Base-by-base conservation (phyloP, 2,888 invertebrate genomes). In the Drosophila putrida region DNA sequence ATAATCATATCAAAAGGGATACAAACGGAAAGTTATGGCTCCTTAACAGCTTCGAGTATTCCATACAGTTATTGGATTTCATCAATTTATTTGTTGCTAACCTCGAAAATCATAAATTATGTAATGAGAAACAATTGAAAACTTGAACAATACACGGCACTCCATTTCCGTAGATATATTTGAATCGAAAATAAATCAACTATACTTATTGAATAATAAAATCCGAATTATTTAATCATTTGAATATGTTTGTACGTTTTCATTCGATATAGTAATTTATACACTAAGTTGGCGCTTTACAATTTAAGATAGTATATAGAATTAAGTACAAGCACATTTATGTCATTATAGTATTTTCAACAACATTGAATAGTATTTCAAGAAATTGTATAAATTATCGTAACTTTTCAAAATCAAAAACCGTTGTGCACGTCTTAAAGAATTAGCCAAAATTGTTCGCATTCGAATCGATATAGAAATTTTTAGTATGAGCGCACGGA, bases 381-480 rank as follows among this genome's bases (percentile, higher is more conserved):
- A 59, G 41, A 28, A 50, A 38, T 55, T 15, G 9, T 63, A 36
- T 36, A 73, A 70, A 64, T 70, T 75, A 47, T 4, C 13, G 39
- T 70, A 20, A 35, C 11, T 25, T n/a, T 38, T 66, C 33, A 6
- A 69, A 71, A 57, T 75, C 64, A 6, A 36, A 43, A 62, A 35
- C 10, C 10, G 9, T 35, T 35, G 4, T 10, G 9, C 25, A 4
- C 11, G 11, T 6, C 11, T 11, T 43, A 5, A 43, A 11, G 20
- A 25, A 20, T 38, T 36, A 9, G 44, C 36, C 51, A 78, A 73
- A 28, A 81, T 78, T 82, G 59, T 61, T 59, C 65, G 62, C 38
- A 11, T 81, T 49, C 61, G 58, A 51, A 73, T 80, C 28, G 46
- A 82, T 2, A 65, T 78, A 28, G 38, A 69, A 39, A 50, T 67